phyloP scores from a whole-genome alignment of 37 sponge, comb jelly and placozoan genomes.

The Haliclona indistincta region DNA sequence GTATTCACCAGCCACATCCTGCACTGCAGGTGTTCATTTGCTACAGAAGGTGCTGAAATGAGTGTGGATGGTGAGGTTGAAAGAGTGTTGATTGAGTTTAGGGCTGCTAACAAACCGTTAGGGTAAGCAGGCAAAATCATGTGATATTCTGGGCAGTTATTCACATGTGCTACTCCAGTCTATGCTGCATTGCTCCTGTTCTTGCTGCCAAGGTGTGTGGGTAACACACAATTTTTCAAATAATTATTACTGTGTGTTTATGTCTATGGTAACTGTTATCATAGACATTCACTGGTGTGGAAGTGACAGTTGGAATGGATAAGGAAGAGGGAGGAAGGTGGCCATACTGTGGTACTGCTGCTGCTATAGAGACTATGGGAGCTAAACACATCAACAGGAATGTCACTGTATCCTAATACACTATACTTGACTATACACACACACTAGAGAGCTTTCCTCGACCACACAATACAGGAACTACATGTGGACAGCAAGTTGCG shows the following conservation, averaged over 20 bases:
- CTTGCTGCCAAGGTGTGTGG: slow-evolving; percentile 73
- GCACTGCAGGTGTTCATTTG: slow-evolving; percentile 61
- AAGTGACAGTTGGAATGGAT: slow-evolving; percentile 79
- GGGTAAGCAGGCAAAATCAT: slow-evolving; percentile 32
- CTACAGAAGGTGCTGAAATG: slow-evolving; percentile 65
- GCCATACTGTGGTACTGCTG: slow-evolving; percentile 79
- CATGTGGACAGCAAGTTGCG: slow-evolving; percentile 60
- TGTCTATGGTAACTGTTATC: background rate
- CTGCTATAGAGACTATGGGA: slow-evolving; percentile 74
- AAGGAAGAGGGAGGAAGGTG: slow-evolving; percentile 69
- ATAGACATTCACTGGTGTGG: slow-evolving; percentile 48
- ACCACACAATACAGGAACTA: slow-evolving; percentile 35
- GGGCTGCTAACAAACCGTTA: slow-evolving; percentile 76
- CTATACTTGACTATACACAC: background rate
- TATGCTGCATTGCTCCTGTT: slow-evolving; percentile 90
- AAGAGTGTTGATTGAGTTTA: slow-evolving; percentile 66
- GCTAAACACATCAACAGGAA: slow-evolving; percentile 65
- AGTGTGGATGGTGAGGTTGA: slow-evolving; percentile 63
- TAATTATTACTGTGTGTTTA: background rate
- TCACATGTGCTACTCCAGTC: slow-evolving; percentile 7
- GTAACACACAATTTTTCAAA: slow-evolving; percentile 5
- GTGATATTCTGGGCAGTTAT: background rate
- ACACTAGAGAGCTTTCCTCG: background rate
- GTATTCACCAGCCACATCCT: background rate
- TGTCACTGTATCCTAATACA: slow-evolving; percentile 59